Base-by-base conservation (phyloP, 2,113 vertebrate genomes). In the Shinisaurus crocodilurus region DNA sequence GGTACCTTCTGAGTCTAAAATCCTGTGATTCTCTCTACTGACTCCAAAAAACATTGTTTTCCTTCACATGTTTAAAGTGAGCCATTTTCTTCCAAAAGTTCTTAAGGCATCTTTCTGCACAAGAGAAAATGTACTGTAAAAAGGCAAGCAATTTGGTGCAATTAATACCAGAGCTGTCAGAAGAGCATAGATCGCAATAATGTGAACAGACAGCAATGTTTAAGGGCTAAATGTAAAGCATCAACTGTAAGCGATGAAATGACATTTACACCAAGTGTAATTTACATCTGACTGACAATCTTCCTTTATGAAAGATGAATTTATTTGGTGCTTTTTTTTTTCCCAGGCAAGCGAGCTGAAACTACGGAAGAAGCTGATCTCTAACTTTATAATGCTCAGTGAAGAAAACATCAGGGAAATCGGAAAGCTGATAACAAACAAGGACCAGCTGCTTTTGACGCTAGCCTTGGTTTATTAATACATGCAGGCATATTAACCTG, bases 91-190 rank as follows among this genome's bases (percentile, higher is more conserved):
- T 91, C 27, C 90, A 91, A 85, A 95, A 94, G 40, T 93, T 79
- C 87, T 92, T 95, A 89, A 88, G 90, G 92, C 57, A 77, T 54
- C 82, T 93, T 69, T 92, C 70, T 90, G 82, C 88, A 91, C 82
- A 89, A 91, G 67, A 95, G 86, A 79, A 90, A 82, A 84, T 29
- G 60, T 80, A 80, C 48, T 72, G 74, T 67, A 54, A 91, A 89
- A 90, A 93, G 87, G 89, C 65, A 90, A 92, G 87, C 87, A 96
- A 93, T 94, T 93, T 95, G 90, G 32, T 90, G 85, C 93, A 94
- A 96, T 96, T 97, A 96, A 95, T 93, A 90, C 57, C 75, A 95
- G 85, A 94, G 85, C 92, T 95, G 92, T 96, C 95, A 90, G 76
- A 80, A 88, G 88, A 82, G 93, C 16, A 29, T 60, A 82, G 87